phyloP scores from a whole-genome alignment of 2,113 vertebrate species.

The Sinocyclocheilus rhinocerous region DNA sequence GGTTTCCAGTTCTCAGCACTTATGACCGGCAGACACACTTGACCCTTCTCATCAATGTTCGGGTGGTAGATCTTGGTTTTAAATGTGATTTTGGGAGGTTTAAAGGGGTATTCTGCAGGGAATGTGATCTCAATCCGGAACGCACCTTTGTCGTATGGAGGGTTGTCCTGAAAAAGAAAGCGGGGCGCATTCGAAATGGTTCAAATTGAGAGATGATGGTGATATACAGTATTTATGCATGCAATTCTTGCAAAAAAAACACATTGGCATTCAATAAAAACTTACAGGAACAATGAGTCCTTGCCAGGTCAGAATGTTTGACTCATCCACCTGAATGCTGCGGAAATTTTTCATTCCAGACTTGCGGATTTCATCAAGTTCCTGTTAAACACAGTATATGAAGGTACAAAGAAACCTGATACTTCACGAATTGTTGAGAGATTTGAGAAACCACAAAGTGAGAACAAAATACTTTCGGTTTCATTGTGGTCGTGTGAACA shows the following conservation, averaged over 20 bases:
- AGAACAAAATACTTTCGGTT: background rate
- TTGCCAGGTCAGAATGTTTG: constrained; percentile 96
- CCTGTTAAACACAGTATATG: constrained; percentile 78
- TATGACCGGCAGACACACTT: constrained; percentile 96
- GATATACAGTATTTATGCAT: background rate
- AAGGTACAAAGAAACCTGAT: constrained; percentile 38
- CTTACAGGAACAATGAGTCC: constrained; percentile 97
- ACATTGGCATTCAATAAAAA: constrained; percentile 54
- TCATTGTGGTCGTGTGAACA: background rate
- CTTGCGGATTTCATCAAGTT: constrained; percentile 93
- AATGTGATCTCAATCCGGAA: constrained; percentile 98
- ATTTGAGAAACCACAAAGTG: background rate
- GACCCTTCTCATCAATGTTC: constrained; percentile 98
- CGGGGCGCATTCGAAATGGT: background rate
- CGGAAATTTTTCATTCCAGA: constrained; percentile 91
- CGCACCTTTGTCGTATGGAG: constrained; percentile 97
- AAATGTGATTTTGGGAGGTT: constrained; percentile 97
- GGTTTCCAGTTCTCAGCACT: constrained; percentile 99
- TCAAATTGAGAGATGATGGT: background rate
- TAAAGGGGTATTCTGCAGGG: constrained; percentile 97
- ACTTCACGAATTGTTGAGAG: background rate
- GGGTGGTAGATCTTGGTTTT: constrained; percentile 99
- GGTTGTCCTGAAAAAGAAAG: constrained; percentile 78
- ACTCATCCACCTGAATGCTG: constrained; percentile 94
- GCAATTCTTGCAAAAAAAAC: too few relatives aligned